Conservation (phyloP, 2,888 invertebrate genomes). For the Argyra leucocephala region DNA sequence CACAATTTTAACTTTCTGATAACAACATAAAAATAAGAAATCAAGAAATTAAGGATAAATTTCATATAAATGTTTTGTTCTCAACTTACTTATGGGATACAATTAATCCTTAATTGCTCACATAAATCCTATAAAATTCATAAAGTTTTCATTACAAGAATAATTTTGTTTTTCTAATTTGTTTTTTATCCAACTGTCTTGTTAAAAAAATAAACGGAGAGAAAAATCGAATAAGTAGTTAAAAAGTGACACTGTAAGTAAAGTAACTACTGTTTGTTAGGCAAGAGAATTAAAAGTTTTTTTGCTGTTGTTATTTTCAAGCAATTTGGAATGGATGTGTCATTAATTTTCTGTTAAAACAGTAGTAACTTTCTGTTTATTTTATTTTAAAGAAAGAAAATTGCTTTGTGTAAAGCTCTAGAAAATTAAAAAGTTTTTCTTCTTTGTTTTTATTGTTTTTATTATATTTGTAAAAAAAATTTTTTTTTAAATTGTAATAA, state of each 20-base stretch:
- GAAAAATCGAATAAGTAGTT: background rate
- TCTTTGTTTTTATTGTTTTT: background rate
- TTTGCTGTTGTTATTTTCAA: background rate
- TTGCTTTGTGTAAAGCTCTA: background rate
- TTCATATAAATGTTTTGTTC: background rate
- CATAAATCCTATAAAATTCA: conserved; percentile 1
- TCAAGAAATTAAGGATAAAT: background rate
- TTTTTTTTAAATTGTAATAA: too few relatives aligned
- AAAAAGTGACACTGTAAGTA: background rate
- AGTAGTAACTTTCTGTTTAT: background rate
- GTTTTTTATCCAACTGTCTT: background rate
- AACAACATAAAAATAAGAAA: background rate
- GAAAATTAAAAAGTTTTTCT: background rate
- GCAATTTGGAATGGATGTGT: background rate
- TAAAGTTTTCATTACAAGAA: background rate
- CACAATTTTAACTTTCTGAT: background rate
- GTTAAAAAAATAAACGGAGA: background rate
- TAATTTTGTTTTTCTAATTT: background rate
- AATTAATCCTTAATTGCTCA: conserved; percentile 6
- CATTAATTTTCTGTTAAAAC: background rate
- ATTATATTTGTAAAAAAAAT: too few relatives aligned
- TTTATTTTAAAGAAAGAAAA: background rate
- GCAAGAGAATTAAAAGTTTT: background rate
- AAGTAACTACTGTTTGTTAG: background rate
- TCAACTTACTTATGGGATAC: conserved; percentile 1